Evolutionary conservation across 1,140 invertebrate genomes (phyloP), one percentile per base, ranked within the genome.

Genomic region (Polypedilum vanderplanki): DNA sequence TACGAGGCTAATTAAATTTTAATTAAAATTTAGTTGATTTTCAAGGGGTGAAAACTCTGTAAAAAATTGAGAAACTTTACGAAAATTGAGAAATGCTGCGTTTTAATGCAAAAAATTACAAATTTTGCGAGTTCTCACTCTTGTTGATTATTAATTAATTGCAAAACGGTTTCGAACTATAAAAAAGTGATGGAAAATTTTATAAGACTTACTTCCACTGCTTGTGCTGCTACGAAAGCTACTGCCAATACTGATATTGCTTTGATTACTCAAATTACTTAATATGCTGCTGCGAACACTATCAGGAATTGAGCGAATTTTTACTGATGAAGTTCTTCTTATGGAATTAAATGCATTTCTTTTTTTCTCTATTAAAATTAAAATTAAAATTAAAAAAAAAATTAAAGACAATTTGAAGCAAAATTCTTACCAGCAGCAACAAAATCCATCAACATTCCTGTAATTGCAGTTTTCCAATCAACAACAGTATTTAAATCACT

Each of bases 401-500:
- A n/a, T n/a, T n/a, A n/a, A n/a, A n/a, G n/a, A n/a, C n/a, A n/a
- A n/a, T n/a, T n/a, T n/a, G 15, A n/a, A 17, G n/a, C 7, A 65
- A 18, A 20, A 67, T 8, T 18, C 65, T 70, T 10, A 70, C 65
- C 65, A 20, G 17, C 65, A 10, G 20, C 20, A 10, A 22, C 65
- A 70, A 70, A 70, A 18, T 70, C 65, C 65, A 70, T 70, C 18
- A 70, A 22, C 65, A 70, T 70, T 70, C 17, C 65, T 20, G 65
- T 70, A 1, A 70, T 70, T 7, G 20, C 20, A 1, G 17, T 10
- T 18, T 70, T 70, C 65, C 65, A 70, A 18, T 70, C 65, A 22
- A 70, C 17, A 20, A 70, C 65, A 7, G 65, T 70, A 8, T 70
- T 18, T 12, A 70, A 20, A 12, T 70, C 65, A 20, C 15, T 9